Base-by-base conservation (phyloP, 2,888 invertebrate genomes). In the Furcula furcula region DNA sequence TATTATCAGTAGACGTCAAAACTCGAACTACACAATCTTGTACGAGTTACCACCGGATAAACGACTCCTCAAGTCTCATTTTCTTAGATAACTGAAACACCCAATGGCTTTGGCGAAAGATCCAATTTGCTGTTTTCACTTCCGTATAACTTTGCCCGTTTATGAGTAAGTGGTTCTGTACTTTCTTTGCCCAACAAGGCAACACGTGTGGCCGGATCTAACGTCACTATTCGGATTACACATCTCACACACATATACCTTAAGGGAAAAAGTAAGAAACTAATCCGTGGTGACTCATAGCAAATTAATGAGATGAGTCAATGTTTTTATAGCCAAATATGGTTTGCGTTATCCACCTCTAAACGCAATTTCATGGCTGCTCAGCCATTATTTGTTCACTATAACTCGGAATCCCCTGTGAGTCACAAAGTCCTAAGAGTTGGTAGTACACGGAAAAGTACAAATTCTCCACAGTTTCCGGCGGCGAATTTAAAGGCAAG, bases 401-500 rank as follows among this genome's bases (percentile, higher is more conserved):
- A 43, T 48, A 52, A 40, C 44, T 42, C 26, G 16, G n/a, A 14
- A 33, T 40, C 42, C 41, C 38, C 26, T 30, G 45, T 40, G 49
- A 45, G 33, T 31, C 37, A 40, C 36, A 43, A 41, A 55, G 45
- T 46, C 40, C 46, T 51, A 44, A 51, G 65, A 60, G 59, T 62
- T 48, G 52, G 46, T 45, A 53, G 53, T 49, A 57, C 52, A 56
- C 39, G 43, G 44, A 54, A 52, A 53, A 53, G 47, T 53, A 52
- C 57, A 55, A 58, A 61, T 63, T 35, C 57, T 55, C 54, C 59
- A 52, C 69, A 67, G 66, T 73, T 76, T 60, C 11, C 65, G 64
- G 71, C 71, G 69, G 57, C 54, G 60, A 65, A 80, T 80, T 81
- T 76, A 73, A 76, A 74, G 65, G 56, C 65, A 55, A 66, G 68